Evolutionary conservation across 2,888 invertebrate species (phyloP), one percentile per base, ranked within the genome.

Genomic region (Agriotes lineatus): DNA sequence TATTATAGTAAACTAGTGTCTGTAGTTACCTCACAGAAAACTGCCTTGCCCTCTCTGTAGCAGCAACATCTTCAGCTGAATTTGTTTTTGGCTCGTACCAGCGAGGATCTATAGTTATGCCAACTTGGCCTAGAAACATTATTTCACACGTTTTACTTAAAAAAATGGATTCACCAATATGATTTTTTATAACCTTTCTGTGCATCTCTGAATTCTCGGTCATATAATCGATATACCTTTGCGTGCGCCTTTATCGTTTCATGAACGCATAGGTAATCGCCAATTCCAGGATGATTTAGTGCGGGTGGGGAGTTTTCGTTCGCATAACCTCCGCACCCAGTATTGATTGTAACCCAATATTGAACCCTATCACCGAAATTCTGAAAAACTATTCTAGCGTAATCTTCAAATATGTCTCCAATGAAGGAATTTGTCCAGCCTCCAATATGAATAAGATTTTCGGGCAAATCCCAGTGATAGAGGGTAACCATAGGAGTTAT

Each of bases 381-480:
- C 10, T 72, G 48, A 50, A 76, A 77, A 4, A 84, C 85, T 0
- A 87, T 81, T 63, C 84, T 79, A 0, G 88, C 88, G 69, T 86
- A 88, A 74, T 87, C 87, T 74, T 83, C 85, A 67, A 86, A 87
- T 74, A 85, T 87, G 72, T 86, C 85, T 6, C 84, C 84, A 45
- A 89, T 85, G 6, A 86, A 72, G 0, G 88, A 87, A 77, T 90
- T 90, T 25, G 87, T 85, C 89, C 89, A 90, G 0, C 90, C 90
- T 0, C 90, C 90, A 82, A 88, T 85, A 77, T 89, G 85, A 85
- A 88, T 73, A 6, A 80, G 22, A 6, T 50, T 14, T 69, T 77
- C 76, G 1, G 81, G 81, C n/a, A 77, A 52, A 62, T 81, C 80
- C 79, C 81, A 81, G 66, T 84, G 82, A 71, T 79, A 82, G 1